Conservation (phyloP, 2,888 invertebrate species). For the Dastarcus helophoroides region DNA sequence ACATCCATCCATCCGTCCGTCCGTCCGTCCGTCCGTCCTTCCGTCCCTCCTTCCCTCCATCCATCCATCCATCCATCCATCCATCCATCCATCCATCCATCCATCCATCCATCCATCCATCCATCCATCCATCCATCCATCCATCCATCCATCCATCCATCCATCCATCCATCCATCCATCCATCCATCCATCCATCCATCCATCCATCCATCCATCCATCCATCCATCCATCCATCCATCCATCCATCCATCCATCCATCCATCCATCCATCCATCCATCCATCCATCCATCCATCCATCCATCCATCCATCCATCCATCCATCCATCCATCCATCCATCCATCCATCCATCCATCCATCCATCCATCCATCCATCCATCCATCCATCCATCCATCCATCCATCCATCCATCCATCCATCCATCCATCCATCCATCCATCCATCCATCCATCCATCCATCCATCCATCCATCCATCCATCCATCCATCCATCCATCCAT, state of each 20-base stretch:
- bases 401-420: conserved; percentile 2
- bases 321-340: conserved; percentile 2
- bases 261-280: conserved; percentile 2
- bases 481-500: conserved; percentile 2
- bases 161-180: conserved; percentile 2
- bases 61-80: conserved; percentile 2
- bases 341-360: conserved; percentile 2
- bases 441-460: conserved; percentile 2
- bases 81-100: conserved; percentile 2
- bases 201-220: conserved; percentile 2
- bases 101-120: conserved; percentile 2
- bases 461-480: conserved; percentile 2
- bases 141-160: conserved; percentile 2
- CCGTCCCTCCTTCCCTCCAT: no score
- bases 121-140: conserved; percentile 2
- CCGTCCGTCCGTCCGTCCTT: conserved; percentile 1
- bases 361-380: conserved; percentile 2
- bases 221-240: conserved; percentile 2
- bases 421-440: conserved; percentile 2
- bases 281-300: conserved; percentile 2
- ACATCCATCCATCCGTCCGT: no score
- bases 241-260: conserved; percentile 2
- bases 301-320: conserved; percentile 2
- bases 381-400: conserved; percentile 2
- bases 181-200: conserved; percentile 2